phyloP scores from a whole-genome alignment of 2,888 invertebrate species.

The Ommatoiulus sabulosus region DNA sequence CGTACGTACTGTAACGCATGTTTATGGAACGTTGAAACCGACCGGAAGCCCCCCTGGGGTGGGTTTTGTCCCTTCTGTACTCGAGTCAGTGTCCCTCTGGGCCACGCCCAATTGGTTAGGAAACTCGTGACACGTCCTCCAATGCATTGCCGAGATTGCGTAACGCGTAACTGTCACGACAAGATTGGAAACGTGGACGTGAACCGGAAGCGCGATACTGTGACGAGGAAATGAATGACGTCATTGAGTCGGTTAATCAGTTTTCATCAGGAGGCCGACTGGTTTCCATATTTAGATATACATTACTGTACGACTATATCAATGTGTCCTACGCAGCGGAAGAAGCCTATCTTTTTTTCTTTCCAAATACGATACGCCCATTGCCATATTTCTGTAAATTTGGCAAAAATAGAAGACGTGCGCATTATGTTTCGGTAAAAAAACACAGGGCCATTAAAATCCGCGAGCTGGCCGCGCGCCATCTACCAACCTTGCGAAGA shows the following conservation, averaged over 20 bases:
- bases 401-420: conserved; percentile 21
- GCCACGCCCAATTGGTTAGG: conserved; percentile 17
- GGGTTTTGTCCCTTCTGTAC: background rate
- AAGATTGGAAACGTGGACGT: background rate
- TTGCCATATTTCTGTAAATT: background rate
- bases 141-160: background rate
- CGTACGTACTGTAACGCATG: background rate
- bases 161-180: background rate
- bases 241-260: background rate
- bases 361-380: conserved; percentile 5
- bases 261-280: background rate
- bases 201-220: background rate
- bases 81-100: background rate
- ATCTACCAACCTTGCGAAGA: background rate
- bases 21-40: background rate
- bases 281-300: background rate
- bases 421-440: background rate
- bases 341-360: background rate
- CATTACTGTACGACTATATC: background rate
- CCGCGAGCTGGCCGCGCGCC: background rate
- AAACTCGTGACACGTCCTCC: conserved; percentile 33
- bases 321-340: background rate
- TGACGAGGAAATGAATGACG: conserved; percentile 17
- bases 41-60: conserved; percentile 32
- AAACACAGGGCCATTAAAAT: background rate